Base-by-base conservation (phyloP, 2,113 vertebrate genomes). In the Lepisosteus osseus region DNA sequence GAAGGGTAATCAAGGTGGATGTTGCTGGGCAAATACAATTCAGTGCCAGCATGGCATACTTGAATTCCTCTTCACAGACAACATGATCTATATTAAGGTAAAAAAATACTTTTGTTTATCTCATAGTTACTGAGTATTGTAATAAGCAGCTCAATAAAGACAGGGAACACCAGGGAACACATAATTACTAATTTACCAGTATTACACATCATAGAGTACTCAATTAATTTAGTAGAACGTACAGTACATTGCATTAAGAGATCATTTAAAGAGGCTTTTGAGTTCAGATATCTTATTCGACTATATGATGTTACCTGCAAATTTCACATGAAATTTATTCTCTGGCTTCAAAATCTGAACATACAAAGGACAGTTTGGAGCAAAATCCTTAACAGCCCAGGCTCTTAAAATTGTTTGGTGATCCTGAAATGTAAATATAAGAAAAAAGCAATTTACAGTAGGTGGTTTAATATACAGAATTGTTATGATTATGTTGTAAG, bases 341-440 rank as follows among this genome's bases (percentile, higher is more conserved):
- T 95, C 93, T 0, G 94, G 94, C 78, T 94, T 95, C 57, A 95
- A 75, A 61, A 95, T 95, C 88, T 95, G 94, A 67, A 95, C 94
- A 0, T 94, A 95, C 13, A 95, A 91, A 0, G 92, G 92, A 12
- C 93, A 95, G 71, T 92, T 92, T 0, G 94, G 94, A 70, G 94
- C 94, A 3, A 95, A 95, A 67, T 95, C 93, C 71, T 95, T 95
- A 67, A 95, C 94, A 0, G 94, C 94, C 93, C 93, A 95, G 74
- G 94, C 94, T 2, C 94, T 86, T 77, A 95, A 83, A 77, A 95
- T 95, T 69, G 93, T 95, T 77, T 95, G 94, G 76, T 95, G 92
- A 78, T 95, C 94, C 94, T 95, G 72, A 14, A 3, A 51, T 2
- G 12, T 9, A 68, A 73, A 51, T 5, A 9, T 6, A 51, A 51